Conservation (phyloP, 2,113 vertebrate genomes). For the Heterotis niloticus region DNA sequence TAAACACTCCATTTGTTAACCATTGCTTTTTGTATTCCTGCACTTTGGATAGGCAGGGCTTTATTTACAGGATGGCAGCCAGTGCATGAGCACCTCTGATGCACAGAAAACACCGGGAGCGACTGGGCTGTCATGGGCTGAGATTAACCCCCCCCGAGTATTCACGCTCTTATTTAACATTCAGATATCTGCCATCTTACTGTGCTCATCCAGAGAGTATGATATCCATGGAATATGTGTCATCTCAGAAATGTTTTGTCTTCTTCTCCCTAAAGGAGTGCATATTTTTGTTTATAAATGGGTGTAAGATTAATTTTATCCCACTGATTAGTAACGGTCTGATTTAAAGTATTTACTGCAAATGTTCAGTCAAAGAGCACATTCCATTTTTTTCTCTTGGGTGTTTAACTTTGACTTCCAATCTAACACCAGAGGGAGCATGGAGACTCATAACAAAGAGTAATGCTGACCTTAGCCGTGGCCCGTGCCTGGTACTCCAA, state of each 20-base stretch:
- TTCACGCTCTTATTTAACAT: neutral
- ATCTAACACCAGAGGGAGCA: neutral
- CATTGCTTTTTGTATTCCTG: neutral
- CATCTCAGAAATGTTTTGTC: neutral
- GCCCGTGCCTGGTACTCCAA: conserved; percentile 96
- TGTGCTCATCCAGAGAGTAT: neutral
- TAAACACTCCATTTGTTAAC: neutral
- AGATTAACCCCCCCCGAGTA: neutral
- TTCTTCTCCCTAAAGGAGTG: too few relatives aligned
- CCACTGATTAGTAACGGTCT: neutral
- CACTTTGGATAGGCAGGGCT: neutral
- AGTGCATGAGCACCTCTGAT: neutral
- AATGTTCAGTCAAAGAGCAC: neutral
- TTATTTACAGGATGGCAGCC: neutral
- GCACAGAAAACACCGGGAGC: neutral
- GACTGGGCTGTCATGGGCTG: neutral
- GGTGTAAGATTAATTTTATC: neutral
- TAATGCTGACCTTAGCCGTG: conserved; percentile 88
- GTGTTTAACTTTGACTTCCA: too few relatives aligned
- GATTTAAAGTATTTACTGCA: conserved; percentile 1
- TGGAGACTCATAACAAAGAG: neutral
- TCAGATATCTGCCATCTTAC: neutral
- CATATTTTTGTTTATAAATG: neutral
- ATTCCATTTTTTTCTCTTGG: too few relatives aligned
- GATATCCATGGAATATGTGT: neutral